Percentiles rank a stretch among this genome's conserved stretches.
These are phyloP conservation scores for Chelmon rostratus DNA, from an alignment of 2,797 vertebrate genomes.

Conservation along the genomic window DNA sequence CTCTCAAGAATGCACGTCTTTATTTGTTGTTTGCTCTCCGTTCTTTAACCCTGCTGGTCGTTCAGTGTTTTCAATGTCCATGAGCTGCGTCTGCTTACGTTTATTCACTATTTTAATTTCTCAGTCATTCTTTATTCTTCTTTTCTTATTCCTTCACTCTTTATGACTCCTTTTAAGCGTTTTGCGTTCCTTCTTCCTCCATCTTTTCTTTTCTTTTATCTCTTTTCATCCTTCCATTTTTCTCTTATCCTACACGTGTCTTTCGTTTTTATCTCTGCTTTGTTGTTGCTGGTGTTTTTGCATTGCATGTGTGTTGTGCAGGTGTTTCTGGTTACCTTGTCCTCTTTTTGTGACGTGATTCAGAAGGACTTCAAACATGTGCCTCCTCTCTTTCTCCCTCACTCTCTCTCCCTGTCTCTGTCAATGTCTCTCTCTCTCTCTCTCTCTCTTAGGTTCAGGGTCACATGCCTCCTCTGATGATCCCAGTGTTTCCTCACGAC, in stretches of 20 bases:
- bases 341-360: neutral
- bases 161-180: neutral
- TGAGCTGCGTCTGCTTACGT: too few relatives aligned
- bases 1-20: conserved; percentile 31
- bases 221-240: neutral
- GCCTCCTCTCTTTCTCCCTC: neutral
- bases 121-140: neutral
- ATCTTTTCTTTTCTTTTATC: neutral
- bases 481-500: conserved; percentile 98
- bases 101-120: neutral
- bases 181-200: neutral
- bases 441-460: conserved; percentile 91
- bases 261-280: neutral
- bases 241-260: neutral
- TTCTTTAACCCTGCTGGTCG: neutral
- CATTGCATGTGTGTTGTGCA: neutral
- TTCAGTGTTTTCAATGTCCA: neutral
- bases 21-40: conserved; percentile 26
- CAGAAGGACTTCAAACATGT: neutral
- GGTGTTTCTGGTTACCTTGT: neutral
- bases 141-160: neutral
- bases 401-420: conserved; percentile 19
- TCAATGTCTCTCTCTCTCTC: conserved; percentile 14
- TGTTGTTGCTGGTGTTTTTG: neutral
- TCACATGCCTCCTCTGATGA: conserved; percentile 98